Evolutionary conservation across 2,113 vertebrate species (phyloP), one percentile per base, ranked within the genome.

Genomic region (Leucosticte australis): DNA sequence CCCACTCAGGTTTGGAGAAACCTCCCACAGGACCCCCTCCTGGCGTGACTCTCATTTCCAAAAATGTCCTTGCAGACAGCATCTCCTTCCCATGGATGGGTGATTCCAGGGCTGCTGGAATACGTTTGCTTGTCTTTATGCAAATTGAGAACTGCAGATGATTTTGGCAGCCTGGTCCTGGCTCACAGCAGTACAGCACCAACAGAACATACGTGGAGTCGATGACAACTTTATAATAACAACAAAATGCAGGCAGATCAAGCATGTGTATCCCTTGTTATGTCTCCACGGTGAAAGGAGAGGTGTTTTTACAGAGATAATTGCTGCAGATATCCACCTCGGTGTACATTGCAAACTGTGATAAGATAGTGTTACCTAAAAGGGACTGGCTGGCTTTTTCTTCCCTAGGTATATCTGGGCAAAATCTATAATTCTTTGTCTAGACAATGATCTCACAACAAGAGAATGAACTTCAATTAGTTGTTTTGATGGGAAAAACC

Each of bases 381-480:
- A 78, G 83, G 64, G 69, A 49, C 85, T 92, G 82, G 19, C 52
- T 79, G 71, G 63, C n/a, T 83, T 83, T 82, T 52, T 15, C 87
- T 74, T 56, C 47, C 37, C 52, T 23, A 60, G 71, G 71, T 90
- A 20, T 92, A 93, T 90, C 93, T 67, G 49, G 76, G 83, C 65
- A 94, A 83, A 87, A 96, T 94, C 93, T 88, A 1, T 95, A 92
- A 96, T 94, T 91, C 93, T 93, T 93, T 88, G 93, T 96, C 95
- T 96, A 96, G 94, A 96, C 94, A 94, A 95, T 95, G 95, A 96
- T 70, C 88, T 96, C 95, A 95, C 83, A 86, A 88, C 52, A 60
- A 60, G 68, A 83, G 90, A 90, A 97, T 86, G 88, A 90, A 52
- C 80, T 90, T 92, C 87, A 95, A 96, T 95, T 90, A 81, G 52